Evolutionary conservation across 2,797 vertebrate genomes (phyloP), one percentile per base, ranked within the genome.

Genomic region (Labroides dimidiatus): DNA sequence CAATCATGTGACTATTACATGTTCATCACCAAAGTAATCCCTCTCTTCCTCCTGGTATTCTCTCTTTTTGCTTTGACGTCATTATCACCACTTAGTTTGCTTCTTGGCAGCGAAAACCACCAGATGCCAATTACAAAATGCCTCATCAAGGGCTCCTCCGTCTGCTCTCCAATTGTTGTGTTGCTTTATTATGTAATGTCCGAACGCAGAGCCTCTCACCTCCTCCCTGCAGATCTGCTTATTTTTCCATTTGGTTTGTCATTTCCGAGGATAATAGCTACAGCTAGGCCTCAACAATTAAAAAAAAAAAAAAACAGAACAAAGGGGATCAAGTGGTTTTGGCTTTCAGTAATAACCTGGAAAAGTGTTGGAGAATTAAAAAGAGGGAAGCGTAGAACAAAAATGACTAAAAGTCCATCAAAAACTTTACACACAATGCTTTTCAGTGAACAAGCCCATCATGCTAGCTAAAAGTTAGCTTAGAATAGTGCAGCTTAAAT

Each of bases 221-320:
- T 61, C 62, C 64, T 58, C 64, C 11, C 45, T 23, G 52, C 54
- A 67, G 58, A 23, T 24, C 48, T 24, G 15, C 17, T 27, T 30
- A 24, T 54, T 75, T 48, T 79, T 65, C 69, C 69, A 54, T 77
- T 64, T 82, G 50, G 59, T 80, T 62, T 66, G 68, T 81, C 77
- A 77, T 65, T 68, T 33, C 64, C 75, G 71, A 81, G 65, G 78
- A 71, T 69, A 61, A 69, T 64, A 76, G 60, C 52, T 4, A n/a
- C 43, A 1, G 66, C 57, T 4, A 4, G 50, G 64, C 66, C 51
- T 1, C 20, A 36, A 63, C 36, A 42, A 17, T 41, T 44, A 36
- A 43, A 60, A 67, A 30, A 48, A 36, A 43, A 60, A 67, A 30
- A 1, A 13, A 56, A 44, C 47, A 24, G 60, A 56, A 44, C 47